These are phyloP conservation scores for Lasiurus cinereus DNA, from an alignment of 2,113 vertebrate species.

Conservation along the genomic window DNA sequence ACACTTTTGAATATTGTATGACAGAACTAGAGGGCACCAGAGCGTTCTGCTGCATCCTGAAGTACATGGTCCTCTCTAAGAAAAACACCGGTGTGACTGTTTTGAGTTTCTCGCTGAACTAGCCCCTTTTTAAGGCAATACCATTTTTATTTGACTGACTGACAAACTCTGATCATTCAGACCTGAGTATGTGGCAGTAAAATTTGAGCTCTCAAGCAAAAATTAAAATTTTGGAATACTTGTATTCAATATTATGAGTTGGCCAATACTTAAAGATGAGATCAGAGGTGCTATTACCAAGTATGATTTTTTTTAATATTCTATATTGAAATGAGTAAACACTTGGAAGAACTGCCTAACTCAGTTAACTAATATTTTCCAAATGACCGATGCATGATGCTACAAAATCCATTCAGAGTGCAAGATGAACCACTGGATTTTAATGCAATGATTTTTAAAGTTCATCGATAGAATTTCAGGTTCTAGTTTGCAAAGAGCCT, in stretches of 20 bases:
- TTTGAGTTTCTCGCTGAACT: neutral
- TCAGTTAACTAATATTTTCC: slow-evolving; percentile 7
- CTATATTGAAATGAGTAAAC: neutral
- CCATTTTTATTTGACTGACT: neutral
- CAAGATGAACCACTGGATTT: neutral
- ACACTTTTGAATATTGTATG: neutral
- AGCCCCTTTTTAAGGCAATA: neutral
- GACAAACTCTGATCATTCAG: neutral
- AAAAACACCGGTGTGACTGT: neutral
- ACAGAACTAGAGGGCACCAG: neutral
- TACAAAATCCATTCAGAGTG: slow-evolving; percentile 10
- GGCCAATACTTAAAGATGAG: neutral
- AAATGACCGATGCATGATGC: neutral
- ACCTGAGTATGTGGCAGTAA: neutral
- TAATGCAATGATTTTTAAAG: neutral
- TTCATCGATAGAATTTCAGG: neutral
- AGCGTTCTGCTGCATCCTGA: neutral
- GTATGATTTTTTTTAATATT: neutral
- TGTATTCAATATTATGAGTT: slow-evolving; percentile 30
- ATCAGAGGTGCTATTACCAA: slow-evolving; percentile 8
- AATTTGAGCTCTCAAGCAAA: slow-evolving; percentile 14
- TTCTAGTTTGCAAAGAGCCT: slow-evolving; percentile 1
- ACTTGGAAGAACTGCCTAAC: neutral
- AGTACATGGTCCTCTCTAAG: neutral
- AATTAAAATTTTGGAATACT: neutral